Evolutionary conservation across 1,140 invertebrate genomes (phyloP).

Genomic region (Cyclargus thomasi): DNA sequence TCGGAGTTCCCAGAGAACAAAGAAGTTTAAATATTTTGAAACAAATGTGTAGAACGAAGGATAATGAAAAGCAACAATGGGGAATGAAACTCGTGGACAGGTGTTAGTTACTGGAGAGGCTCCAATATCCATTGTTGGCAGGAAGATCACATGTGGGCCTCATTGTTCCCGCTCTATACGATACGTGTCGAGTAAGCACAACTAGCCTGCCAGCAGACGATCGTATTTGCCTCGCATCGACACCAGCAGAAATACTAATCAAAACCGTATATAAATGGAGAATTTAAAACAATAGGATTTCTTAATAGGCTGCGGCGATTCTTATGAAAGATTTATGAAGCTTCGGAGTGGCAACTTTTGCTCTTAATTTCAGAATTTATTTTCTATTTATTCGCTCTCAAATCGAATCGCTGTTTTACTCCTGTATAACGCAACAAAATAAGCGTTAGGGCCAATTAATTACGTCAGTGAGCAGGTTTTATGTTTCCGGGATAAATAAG

Average conservation of each 20-base stretch:
- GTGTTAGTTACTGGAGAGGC: constrained; percentile 17
- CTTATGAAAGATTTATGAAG: not conserved
- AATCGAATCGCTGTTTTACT: not conserved
- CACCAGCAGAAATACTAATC: constrained; percentile 1
- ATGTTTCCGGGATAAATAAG: constrained; percentile 71
- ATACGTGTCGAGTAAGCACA: constrained; percentile 62
- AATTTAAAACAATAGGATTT: constrained; percentile 12
- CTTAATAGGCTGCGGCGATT: not conserved
- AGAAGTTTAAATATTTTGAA: not conserved
- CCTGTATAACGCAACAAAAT: constrained; percentile 43
- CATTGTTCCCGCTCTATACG: constrained; percentile 45
- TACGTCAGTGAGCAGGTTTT: constrained; percentile 67
- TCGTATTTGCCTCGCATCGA: not conserved
- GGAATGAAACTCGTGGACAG: not conserved
- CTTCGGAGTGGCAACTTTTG: not conserved
- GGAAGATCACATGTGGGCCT: constrained; percentile 58
- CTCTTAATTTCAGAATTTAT: not conserved
- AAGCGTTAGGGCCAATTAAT: constrained; percentile 67
- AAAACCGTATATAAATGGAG: constrained; percentile 22
- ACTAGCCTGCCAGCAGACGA: constrained; percentile 28
- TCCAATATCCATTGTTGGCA: constrained; percentile 54
- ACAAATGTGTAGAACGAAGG: not conserved
- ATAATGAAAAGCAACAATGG: constrained; percentile 17
- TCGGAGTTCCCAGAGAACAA: not conserved
- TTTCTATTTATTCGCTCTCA: not conserved